Base-by-base conservation (phyloP, 1,140 invertebrate genomes). In the Orchestia grillus region DNA sequence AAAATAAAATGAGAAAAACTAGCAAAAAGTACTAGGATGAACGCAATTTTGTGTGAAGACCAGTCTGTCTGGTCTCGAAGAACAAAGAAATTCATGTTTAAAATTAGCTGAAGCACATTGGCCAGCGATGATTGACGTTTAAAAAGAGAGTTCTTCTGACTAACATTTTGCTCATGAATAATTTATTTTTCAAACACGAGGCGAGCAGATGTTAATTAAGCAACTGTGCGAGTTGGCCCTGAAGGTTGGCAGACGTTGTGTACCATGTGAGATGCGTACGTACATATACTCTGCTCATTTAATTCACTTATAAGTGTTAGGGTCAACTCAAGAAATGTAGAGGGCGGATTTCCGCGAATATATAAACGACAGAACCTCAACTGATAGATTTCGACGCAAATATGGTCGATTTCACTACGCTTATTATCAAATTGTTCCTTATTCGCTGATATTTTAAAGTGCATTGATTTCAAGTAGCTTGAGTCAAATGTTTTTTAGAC, bases 51-150 rank as follows among this genome's bases (percentile, higher is more conserved):
- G 28, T 77, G 62, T 23, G 62, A 15, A 15, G 62, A 77, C 62
- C 62, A 77, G 28, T 36, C 36, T 36, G 62, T 23, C 62, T 77
- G 28, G 62, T 77, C 62, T 77, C 1, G 11, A 15, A 77, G 62
- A 77, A 77, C 62, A 77, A 77, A 77, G 62, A 77, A 77, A 77
- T 77, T 77, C 62, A 77, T 77, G 62, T 77, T 77, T 77, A 77
- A 77, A 77, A 77, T 77, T 77, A 77, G 62, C 62, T 36, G 62
- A 77, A 15, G 62, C 62, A 77, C 62, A 77, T 77, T 77, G 62
- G 62, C 62, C 62, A 77, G 62, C 62, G 62, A 77, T 77, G 62
- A 77, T 77, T 77, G 62, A 77, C 62, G 62, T 77, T 8, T 77
- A 23, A 77, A 77, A 53, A 23, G 62, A 28, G 62, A 77, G 62